A percentile compares a stretch with the other conserved stretches of the same genome.
Conservation (phyloP, 2,888 invertebrate genomes). For the Lottia gigantea region DNA sequence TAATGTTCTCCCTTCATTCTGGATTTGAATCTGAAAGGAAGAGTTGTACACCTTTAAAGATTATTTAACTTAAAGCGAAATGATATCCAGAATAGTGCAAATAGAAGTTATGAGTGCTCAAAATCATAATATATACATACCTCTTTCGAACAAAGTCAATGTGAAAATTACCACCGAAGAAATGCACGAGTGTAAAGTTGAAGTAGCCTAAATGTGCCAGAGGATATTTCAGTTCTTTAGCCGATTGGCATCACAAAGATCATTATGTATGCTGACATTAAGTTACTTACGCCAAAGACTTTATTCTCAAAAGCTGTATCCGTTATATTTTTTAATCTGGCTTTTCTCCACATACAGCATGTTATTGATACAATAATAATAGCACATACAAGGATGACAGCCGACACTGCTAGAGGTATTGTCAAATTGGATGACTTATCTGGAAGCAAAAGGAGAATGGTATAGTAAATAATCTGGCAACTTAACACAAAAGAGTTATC, state of each 20-base stretch:
- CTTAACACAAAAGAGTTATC: neutral
- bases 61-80: too few relatives aligned
- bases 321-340: slow-evolving; percentile 2
- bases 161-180: too few relatives aligned
- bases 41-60: too few relatives aligned
- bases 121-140: too few relatives aligned
- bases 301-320: slow-evolving; percentile 47
- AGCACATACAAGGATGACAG: slow-evolving; percentile 17
- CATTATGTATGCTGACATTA: too few relatives aligned
- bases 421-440: slow-evolving; percentile 15
- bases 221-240: too few relatives aligned
- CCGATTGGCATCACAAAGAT: too few relatives aligned
- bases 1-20: slow-evolving; percentile 21
- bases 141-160: too few relatives aligned
- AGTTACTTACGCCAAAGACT: slow-evolving; percentile 39
- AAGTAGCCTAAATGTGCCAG: too few relatives aligned
- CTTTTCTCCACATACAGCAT: slow-evolving; percentile 20
- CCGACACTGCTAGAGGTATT: slow-evolving; percentile 17
- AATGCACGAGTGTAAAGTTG: too few relatives aligned
- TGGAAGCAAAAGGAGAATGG: neutral
- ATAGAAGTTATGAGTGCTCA: neutral
- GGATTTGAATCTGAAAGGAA: slow-evolving; percentile 17
- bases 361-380: slow-evolving; percentile 18
- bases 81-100: too few relatives aligned
- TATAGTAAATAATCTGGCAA: too few relatives aligned